Evolutionary conservation across 2,888 invertebrate genomes (phyloP).

Genomic region (Cantharis rustica): DNA sequence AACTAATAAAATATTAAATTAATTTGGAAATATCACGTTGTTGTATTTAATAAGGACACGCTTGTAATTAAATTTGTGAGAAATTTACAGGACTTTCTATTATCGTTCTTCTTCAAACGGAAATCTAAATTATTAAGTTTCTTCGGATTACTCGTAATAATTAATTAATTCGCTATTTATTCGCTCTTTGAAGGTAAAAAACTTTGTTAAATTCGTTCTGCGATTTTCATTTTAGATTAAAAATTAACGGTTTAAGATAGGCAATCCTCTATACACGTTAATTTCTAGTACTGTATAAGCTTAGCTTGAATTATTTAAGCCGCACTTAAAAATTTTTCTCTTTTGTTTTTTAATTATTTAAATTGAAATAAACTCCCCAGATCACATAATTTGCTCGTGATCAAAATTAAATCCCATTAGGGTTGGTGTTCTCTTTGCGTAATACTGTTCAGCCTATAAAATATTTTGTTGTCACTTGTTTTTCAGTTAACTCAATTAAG

Average conservation of each 20-base stretch:
- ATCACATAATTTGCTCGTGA: background rate
- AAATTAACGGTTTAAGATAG: background rate
- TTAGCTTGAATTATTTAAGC: background rate
- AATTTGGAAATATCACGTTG: constrained; percentile 16
- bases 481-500: background rate
- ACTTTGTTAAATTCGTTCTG: background rate
- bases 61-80: constrained; percentile 5
- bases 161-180: background rate
- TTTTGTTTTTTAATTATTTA: background rate
- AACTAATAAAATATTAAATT: constrained; percentile 13
- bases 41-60: background rate
- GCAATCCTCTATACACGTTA: background rate
- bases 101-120: background rate
- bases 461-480: background rate
- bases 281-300: background rate
- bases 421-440: background rate
- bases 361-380: background rate
- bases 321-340: too few species aligned
- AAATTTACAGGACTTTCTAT: background rate
- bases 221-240: background rate
- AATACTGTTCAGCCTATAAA: background rate
- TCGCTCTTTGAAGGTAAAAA: background rate
- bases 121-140: background rate
- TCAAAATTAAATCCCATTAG: background rate
- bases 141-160: background rate